Percentiles rank a stretch among this genome's conserved stretches.
Conservation (phyloP, 1,140 invertebrate genomes). For the Zaprionus capensis region DNA sequence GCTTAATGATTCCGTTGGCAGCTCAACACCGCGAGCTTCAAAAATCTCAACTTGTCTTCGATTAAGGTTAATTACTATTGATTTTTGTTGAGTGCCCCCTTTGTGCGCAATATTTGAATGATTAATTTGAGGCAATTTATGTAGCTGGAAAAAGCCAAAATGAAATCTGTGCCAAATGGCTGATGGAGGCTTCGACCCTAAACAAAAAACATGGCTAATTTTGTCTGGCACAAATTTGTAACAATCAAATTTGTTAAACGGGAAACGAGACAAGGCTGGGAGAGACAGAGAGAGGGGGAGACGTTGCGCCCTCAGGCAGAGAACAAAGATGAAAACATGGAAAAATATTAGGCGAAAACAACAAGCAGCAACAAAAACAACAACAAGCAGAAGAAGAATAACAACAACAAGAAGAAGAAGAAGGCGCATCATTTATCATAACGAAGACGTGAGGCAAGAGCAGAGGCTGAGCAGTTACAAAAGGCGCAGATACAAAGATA, state of each 20-base stretch:
- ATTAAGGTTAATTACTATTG: slow-evolving; percentile 82
- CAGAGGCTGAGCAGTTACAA: slow-evolving; percentile 13
- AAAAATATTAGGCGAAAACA: slow-evolving; percentile 65
- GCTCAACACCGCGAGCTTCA: slow-evolving; percentile 38
- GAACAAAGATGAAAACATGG: slow-evolving; percentile 40
- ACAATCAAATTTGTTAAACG: slow-evolving; percentile 72
- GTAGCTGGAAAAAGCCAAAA: slow-evolving; percentile 4
- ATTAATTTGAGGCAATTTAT: slow-evolving; percentile 73
- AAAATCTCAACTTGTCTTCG: slow-evolving; percentile 27
- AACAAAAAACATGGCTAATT: slow-evolving; percentile 64
- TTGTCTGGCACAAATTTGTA: slow-evolving; percentile 74
- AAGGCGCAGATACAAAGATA: slow-evolving; percentile 27
- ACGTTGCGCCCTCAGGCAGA: slow-evolving; percentile 45
- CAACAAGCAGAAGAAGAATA: slow-evolving; percentile 26
- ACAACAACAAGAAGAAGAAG: slow-evolving; percentile 13
- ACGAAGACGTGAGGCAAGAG: slow-evolving; percentile 70
- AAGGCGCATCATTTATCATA: slow-evolving; percentile 79
- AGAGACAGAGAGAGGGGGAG: slow-evolving; percentile 19
- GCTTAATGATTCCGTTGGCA: slow-evolving; percentile 28
- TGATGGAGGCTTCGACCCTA: slow-evolving; percentile 43
- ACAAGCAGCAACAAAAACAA: slow-evolving; percentile 15
- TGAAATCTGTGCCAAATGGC: slow-evolving; percentile 75
- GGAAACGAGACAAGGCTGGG: slow-evolving; percentile 19
- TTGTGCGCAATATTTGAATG: slow-evolving; percentile 57
- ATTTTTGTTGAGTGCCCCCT: slow-evolving; percentile 42